These are phyloP conservation scores for Actinostola sp. DNA, from an alignment of 92 coral and sea anemone genomes.

Conservation along the genomic window DNA sequence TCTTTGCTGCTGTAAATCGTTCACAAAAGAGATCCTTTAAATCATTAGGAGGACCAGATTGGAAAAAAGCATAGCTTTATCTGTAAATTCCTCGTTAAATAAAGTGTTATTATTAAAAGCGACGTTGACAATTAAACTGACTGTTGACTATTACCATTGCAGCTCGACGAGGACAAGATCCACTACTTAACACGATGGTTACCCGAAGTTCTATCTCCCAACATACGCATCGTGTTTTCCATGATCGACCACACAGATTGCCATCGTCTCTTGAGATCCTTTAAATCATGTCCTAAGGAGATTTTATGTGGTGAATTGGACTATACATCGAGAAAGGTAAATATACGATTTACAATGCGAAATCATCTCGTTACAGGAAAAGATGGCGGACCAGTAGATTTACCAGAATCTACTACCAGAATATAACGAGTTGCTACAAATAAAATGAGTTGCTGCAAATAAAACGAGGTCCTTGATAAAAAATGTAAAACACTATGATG, in stretches of 20 bases:
- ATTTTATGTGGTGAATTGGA: slow-evolving; percentile 91
- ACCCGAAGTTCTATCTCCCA: slow-evolving; percentile 90
- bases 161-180: slow-evolving; percentile 97
- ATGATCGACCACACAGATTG: slow-evolving; percentile 99
- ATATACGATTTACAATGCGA: too few species aligned
- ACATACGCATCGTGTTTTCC: slow-evolving; percentile 85
- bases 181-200: slow-evolving; percentile 96
- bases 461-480: too few species aligned
- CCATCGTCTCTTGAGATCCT: slow-evolving; percentile 87
- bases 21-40: too few species aligned
- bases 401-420: too few species aligned
- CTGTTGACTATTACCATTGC: neutral
- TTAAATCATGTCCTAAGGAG: slow-evolving; percentile 87
- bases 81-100: too few species aligned
- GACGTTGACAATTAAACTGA: neutral
- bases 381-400: too few species aligned
- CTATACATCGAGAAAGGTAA: slow-evolving; percentile 85
- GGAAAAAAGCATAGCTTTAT: too few species aligned
- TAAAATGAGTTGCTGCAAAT: too few species aligned
- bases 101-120: neutral
- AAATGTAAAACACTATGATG: too few species aligned
- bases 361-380: neutral
- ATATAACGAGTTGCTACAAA: too few species aligned
- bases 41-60: too few species aligned
- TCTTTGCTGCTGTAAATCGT: too few species aligned